A percentile compares a stretch with the other conserved stretches of the same genome.
Evolutionary conservation across 2,888 invertebrate species (phyloP).

Genomic region (Melanostoma mellinum): DNA sequence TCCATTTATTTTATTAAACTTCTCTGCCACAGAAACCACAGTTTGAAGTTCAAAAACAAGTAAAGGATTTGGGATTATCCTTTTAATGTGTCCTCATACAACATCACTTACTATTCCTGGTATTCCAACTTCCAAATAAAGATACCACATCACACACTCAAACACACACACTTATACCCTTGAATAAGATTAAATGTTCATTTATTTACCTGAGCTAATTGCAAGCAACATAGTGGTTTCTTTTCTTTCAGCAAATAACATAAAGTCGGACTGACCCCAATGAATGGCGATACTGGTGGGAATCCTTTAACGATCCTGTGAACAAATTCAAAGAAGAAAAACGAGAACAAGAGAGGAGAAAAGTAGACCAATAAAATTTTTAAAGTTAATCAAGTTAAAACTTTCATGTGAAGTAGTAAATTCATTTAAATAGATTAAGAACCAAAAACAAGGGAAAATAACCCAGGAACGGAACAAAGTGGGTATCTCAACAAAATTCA

Average conservation of each 20-base stretch:
- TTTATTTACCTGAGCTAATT: constrained; percentile 90
- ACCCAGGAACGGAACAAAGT: constrained; percentile 33
- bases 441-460: constrained; percentile 18
- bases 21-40: background rate
- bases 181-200: constrained; percentile 1
- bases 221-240: constrained; percentile 97
- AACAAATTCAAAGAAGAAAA: constrained; percentile 55
- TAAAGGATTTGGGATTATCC: background rate
- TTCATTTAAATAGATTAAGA: constrained; percentile 33
- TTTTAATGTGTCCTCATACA: background rate
- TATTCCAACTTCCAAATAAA: no score
- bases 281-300: constrained; percentile 98
- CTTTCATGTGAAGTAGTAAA: constrained; percentile 34
- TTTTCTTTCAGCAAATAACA: constrained; percentile 98
- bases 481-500: constrained; percentile 16
- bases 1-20: background rate
- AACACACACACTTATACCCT: background rate
- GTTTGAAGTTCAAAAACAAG: constrained; percentile 1
- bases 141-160: background rate
- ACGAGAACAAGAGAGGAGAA: background rate
- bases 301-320: constrained; percentile 97
- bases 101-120: background rate
- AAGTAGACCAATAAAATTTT: constrained; percentile 1
- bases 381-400: constrained; percentile 41
- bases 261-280: constrained; percentile 98